These are phyloP conservation scores for Anoplophora glabripennis DNA, from an alignment of 1,140 invertebrate genomes.

Conservation along the genomic window DNA sequence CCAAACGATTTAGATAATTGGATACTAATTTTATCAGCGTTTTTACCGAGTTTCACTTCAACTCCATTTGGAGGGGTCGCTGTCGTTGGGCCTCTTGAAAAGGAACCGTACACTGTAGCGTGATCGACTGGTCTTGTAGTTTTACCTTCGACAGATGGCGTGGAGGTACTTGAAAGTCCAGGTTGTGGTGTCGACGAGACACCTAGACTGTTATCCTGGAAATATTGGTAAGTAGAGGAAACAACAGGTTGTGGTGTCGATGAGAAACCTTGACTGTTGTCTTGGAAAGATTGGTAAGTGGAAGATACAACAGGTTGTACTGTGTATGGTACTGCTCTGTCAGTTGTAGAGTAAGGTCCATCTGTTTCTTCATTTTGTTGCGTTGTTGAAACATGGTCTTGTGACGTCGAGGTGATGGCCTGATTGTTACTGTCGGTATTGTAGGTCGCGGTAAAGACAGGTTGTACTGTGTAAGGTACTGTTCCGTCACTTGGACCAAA, in stretches of 20 bases:
- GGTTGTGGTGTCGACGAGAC: neutral
- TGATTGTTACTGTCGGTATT: no score
- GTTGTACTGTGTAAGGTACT: no score
- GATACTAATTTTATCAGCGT: slow-evolving; percentile 20
- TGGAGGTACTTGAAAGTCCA: slow-evolving; percentile 1
- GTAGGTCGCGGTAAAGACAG: no score
- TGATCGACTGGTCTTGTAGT: slow-evolving; percentile 24
- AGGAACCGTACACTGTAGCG: slow-evolving; percentile 30
- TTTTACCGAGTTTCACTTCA: slow-evolving; percentile 25
- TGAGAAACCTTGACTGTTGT: neutral
- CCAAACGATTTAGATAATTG: slow-evolving; percentile 28
- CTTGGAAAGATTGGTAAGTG: no score
- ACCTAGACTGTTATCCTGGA: neutral
- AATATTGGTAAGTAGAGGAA: neutral
- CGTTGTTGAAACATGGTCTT: no score
- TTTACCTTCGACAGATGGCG: slow-evolving; percentile 1
- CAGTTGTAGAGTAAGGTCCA: no score
- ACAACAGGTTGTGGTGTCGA: neutral
- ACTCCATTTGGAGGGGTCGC: slow-evolving; percentile 8
- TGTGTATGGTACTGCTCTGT: no score
- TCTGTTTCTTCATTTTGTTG: no score
- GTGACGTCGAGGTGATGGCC: no score
- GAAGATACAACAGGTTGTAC: no score
- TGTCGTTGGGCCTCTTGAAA: slow-evolving; percentile 17
- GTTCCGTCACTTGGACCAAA: no score